Evolutionary conservation across 2,888 invertebrate genomes (phyloP).

Genomic region (Tipula unca): DNA sequence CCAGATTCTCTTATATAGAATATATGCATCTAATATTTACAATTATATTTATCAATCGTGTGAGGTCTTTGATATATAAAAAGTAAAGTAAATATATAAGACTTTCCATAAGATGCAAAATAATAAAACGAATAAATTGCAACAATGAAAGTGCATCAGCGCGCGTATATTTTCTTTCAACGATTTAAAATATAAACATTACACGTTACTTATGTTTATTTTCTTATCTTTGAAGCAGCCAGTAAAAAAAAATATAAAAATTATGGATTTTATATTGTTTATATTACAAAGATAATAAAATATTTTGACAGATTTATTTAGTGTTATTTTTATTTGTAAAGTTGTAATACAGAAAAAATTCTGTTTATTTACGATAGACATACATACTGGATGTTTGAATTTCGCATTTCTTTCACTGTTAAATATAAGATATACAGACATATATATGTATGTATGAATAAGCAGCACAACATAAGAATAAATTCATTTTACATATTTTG

Average conservation of each 20-base stretch:
- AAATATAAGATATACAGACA: background rate
- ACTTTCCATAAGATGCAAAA: background rate
- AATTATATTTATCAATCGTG: background rate
- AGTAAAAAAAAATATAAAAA: background rate
- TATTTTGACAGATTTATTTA: constrained; percentile 8
- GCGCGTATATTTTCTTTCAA: background rate
- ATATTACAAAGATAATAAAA: background rate
- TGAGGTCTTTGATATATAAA: background rate
- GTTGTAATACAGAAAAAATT: background rate
- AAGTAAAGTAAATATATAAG: background rate
- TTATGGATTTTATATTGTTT: background rate
- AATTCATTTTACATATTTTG: background rate
- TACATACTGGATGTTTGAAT: background rate
- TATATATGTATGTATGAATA: no score
- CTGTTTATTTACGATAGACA: background rate
- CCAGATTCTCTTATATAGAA: no score
- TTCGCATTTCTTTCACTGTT: background rate
- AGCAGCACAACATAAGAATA: background rate
- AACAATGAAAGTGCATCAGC: background rate
- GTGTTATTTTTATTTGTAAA: background rate
- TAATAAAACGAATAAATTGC: background rate
- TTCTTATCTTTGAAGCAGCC: constrained; percentile 3
- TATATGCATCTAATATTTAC: no score
- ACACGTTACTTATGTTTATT: constrained; percentile 8
- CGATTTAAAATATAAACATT: background rate